Percentiles rank a stretch among this genome's conserved stretches.
Evolutionary conservation across 2,888 invertebrate genomes (phyloP).

Genomic region (Troilus luridus): DNA sequence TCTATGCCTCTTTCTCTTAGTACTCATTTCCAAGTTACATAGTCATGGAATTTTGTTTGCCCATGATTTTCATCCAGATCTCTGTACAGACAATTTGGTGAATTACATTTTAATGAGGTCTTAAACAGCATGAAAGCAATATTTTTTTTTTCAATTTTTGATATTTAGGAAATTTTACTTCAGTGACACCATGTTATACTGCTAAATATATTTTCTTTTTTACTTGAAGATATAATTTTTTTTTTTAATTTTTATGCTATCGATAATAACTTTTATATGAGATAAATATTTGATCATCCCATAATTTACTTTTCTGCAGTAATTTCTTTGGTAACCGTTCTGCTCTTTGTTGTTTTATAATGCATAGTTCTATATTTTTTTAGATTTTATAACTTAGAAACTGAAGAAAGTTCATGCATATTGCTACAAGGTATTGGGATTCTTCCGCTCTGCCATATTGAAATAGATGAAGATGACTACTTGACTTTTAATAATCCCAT

Average conservation of each 20-base stretch:
- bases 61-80: too few species aligned
- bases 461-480: constrained; percentile 51
- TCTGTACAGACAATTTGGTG: too few species aligned
- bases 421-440: not conserved
- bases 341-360: not conserved
- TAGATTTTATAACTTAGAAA: not conserved
- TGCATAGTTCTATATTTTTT: not conserved
- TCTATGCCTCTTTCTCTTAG: too few species aligned
- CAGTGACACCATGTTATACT: too few species aligned
- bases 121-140: too few species aligned
- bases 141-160: too few species aligned
- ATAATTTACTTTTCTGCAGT: not conserved
- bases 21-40: too few species aligned
- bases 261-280: not conserved
- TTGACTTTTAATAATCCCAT: not conserved
- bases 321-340: not conserved
- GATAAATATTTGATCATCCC: not conserved
- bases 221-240: too few species aligned
- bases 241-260: not conserved
- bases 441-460: constrained; percentile 48
- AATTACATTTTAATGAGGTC: too few species aligned
- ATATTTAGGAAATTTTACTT: too few species aligned
- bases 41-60: too few species aligned
- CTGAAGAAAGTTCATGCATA: not conserved
- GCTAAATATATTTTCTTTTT: too few species aligned